phyloP scores from a whole-genome alignment of 1,140 invertebrate genomes.

The Mercenaria mercenaria region DNA sequence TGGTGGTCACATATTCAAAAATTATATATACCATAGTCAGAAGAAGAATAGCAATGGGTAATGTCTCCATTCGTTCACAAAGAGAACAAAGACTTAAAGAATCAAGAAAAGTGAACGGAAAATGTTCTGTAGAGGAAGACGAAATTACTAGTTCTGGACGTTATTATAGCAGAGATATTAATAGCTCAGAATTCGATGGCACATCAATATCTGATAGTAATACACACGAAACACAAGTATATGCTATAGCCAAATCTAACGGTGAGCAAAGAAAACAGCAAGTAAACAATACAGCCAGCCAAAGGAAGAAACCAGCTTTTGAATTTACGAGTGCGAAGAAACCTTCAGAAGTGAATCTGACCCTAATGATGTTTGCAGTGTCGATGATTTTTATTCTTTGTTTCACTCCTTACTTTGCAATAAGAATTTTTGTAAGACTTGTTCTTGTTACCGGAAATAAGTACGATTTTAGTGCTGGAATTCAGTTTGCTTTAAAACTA shows the following conservation, averaged over 20 bases:
- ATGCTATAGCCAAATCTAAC: background rate
- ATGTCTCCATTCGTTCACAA: no score
- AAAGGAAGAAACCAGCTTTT: no score
- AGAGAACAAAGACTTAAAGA: background rate
- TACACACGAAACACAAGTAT: background rate
- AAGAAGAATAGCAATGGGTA: background rate
- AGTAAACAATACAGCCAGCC: background rate
- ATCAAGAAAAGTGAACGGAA: background rate
- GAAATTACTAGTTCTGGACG: background rate
- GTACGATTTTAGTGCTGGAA: background rate
- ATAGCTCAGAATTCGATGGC: background rate
- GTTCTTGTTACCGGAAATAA: background rate
- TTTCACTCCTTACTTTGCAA: background rate
- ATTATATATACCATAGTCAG: background rate
- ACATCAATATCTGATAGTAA: background rate
- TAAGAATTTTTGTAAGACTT: background rate
- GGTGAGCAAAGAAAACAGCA: background rate
- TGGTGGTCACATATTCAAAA: background rate
- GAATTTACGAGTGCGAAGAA: background rate
- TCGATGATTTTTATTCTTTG: constrained; percentile 24
- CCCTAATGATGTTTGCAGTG: constrained; percentile 14
- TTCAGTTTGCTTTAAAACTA: background rate
- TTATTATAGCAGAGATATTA: background rate
- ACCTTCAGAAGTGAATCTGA: background rate
- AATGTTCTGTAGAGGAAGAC: background rate